These are phyloP conservation scores for Galemys pyrenaicus DNA, from an alignment of 2,113 vertebrate genomes.

Conservation along the genomic window DNA sequence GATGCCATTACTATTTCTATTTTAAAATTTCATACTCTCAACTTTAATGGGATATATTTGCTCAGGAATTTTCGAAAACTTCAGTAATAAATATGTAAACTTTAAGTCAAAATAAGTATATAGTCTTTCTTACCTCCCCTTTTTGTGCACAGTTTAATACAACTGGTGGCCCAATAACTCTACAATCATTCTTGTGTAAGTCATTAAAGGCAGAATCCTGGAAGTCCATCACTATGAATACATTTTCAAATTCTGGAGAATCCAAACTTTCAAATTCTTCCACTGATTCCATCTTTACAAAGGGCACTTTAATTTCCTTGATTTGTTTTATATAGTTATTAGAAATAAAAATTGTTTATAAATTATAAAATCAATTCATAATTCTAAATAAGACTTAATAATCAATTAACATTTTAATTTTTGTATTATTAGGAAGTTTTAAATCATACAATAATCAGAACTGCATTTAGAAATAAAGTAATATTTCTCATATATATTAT, in stretches of 20 bases:
- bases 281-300: slow-evolving; percentile 88
- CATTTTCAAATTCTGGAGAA: slow-evolving; percentile 91
- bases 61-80: slow-evolving; percentile 2
- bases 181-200: slow-evolving; percentile 91
- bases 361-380: slow-evolving; percentile 43
- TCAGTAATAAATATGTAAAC: slow-evolving; percentile 26
- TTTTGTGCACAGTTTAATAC: slow-evolving; percentile 91
- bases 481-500: neutral
- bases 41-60: neutral
- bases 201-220: slow-evolving; percentile 88
- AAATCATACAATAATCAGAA: slow-evolving; percentile 1
- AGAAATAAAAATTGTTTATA: slow-evolving; percentile 66
- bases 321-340: slow-evolving; percentile 44
- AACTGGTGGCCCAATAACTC: slow-evolving; percentile 94
- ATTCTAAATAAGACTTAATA: slow-evolving; percentile 49
- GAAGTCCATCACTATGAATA: slow-evolving; percentile 94
- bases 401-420: slow-evolving; percentile 42
- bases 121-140: slow-evolving; percentile 87
- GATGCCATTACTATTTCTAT: neutral
- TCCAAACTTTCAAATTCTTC: slow-evolving; percentile 91
- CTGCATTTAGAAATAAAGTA: neutral
- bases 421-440: slow-evolving; percentile 46
- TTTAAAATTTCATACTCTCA: slow-evolving; percentile 13
- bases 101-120: neutral
- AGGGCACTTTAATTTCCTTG: slow-evolving; percentile 93